These are phyloP conservation scores for Drosophila sulfurigaster DNA, from an alignment of 1,140 invertebrate genomes.

Conservation along the genomic window DNA sequence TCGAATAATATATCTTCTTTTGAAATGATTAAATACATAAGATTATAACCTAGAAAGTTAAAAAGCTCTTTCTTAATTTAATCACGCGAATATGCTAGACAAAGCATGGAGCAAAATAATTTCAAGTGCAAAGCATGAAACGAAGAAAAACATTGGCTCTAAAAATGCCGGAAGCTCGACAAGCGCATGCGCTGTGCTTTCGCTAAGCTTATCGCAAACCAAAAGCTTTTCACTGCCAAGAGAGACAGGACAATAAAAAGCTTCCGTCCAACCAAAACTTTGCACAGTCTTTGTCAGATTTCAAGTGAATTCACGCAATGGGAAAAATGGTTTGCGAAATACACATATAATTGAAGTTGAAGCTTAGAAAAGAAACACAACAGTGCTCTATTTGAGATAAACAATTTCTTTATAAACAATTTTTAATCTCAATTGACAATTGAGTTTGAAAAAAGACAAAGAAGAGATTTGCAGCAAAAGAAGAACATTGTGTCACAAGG, in stretches of 20 bases:
- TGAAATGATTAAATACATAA: too few relatives aligned
- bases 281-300: conserved; percentile 66
- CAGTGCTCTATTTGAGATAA: background rate
- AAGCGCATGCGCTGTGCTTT: conserved; percentile 58
- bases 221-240: conserved; percentile 36
- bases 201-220: conserved; percentile 13
- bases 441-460: background rate
- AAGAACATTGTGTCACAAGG: conserved; percentile 9
- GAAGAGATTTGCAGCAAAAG: background rate
- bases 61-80: background rate
- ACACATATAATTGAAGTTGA: conserved; percentile 16
- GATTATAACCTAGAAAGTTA: background rate
- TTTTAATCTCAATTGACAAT: background rate
- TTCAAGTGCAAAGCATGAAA: conserved; percentile 29
- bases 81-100: conserved; percentile 53
- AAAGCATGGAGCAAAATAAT: conserved; percentile 55
- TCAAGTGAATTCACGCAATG: conserved; percentile 44
- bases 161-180: conserved; percentile 66
- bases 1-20: background rate
- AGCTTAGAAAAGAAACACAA: conserved; percentile 12
- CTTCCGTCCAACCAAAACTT: conserved; percentile 51
- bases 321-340: conserved; percentile 6
- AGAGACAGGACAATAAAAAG: conserved; percentile 69
- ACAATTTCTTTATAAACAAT: background rate
- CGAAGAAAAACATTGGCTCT: conserved; percentile 58